phyloP scores from a whole-genome alignment of 2,113 vertebrate genomes.

The Tonatia bakeri region DNA sequence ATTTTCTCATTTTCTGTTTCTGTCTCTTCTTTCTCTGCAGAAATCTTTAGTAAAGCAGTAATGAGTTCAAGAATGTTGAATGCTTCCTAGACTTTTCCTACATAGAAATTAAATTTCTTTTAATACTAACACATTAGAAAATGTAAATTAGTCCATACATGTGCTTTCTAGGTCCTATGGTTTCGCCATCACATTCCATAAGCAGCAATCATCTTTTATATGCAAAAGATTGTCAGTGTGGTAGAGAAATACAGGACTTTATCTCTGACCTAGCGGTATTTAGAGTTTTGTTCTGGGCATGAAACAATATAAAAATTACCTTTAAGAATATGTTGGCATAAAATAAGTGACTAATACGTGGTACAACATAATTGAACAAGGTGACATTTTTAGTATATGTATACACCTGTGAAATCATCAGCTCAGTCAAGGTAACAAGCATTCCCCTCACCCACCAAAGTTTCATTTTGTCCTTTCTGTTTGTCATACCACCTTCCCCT shows the following conservation, averaged over 20 bases:
- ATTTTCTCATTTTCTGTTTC: neutral
- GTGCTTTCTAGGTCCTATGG: neutral
- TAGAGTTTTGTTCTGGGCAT: neutral
- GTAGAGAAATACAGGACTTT: neutral
- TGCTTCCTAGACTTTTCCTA: neutral
- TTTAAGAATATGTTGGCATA: neutral
- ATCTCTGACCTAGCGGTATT: neutral
- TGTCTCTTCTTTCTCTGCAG: neutral
- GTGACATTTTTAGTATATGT: neutral
- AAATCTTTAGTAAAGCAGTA: neutral
- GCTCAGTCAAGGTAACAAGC: too few species aligned
- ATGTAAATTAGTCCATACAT: neutral
- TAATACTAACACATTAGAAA: neutral
- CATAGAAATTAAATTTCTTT: neutral
- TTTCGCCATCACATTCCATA: neutral
- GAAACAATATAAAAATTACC: neutral
- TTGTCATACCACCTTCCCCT: neutral
- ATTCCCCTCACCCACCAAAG: neutral
- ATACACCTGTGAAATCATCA: neutral
- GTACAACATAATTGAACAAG: neutral
- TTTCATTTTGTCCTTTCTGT: neutral
- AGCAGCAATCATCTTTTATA: neutral
- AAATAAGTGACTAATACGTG: neutral
- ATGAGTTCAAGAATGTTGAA: neutral
- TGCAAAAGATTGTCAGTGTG: neutral